Conservation (phyloP, 1,140 invertebrate genomes). For the Schlechtendalia chinensis region DNA sequence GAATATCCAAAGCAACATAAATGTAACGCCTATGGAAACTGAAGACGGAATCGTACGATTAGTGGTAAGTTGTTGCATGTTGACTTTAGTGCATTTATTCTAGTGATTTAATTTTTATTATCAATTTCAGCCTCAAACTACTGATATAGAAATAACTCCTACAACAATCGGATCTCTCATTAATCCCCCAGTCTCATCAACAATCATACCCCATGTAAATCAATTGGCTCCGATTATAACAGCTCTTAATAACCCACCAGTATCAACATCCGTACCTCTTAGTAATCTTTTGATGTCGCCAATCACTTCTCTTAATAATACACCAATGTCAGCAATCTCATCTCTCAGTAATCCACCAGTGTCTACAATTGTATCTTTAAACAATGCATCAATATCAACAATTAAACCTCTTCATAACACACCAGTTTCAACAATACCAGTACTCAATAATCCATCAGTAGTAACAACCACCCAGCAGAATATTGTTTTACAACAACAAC, state of each 20-base stretch:
- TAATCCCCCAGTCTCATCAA: neutral
- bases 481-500: slow-evolving; percentile 25
- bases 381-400: neutral
- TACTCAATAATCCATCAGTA: slow-evolving; percentile 11
- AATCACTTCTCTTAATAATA: neutral
- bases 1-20: neutral
- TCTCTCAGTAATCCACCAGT: neutral
- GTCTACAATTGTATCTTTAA: neutral
- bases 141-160: neutral
- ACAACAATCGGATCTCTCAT: neutral
- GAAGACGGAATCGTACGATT: slow-evolving; percentile 16
- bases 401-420: neutral
- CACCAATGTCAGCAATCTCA: neutral
- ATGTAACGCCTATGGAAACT: slow-evolving; percentile 17
- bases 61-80: neutral
- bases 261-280: neutral
- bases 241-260: neutral
- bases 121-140: slow-evolving; percentile 1
- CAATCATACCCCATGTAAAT: neutral
- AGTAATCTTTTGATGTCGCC: neutral
- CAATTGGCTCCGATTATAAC: neutral
- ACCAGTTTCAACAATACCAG: slow-evolving; percentile 4
- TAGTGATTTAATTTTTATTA: neutral
- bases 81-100: neutral
- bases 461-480: slow-evolving; percentile 11